These are phyloP conservation scores for Drosophila lacteicornis DNA, from an alignment of 1,140 invertebrate species.

Conservation along the genomic window DNA sequence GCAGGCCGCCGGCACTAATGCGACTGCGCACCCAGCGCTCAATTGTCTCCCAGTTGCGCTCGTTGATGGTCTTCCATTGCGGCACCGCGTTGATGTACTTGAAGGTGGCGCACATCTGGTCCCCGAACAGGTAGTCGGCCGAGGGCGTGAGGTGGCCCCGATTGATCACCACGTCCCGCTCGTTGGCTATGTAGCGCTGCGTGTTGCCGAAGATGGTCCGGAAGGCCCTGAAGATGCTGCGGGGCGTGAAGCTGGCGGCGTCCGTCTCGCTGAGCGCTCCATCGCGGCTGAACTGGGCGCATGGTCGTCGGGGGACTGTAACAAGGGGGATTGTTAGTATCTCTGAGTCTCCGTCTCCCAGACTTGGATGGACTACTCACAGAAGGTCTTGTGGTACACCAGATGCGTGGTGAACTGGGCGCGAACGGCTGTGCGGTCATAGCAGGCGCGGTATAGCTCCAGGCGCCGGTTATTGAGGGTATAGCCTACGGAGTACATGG, in stretches of 20 bases:
- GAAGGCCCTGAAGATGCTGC: conserved; percentile 32
- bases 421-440: conserved; percentile 27
- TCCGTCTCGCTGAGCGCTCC: conserved; percentile 29
- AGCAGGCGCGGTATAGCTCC: conserved; percentile 53
- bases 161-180: conserved; percentile 34
- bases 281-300: conserved; percentile 23
- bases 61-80: conserved; percentile 85
- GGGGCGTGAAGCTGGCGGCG: conserved; percentile 24
- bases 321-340: neutral
- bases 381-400: conserved; percentile 48
- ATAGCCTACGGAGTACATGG: conserved; percentile 52
- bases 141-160: conserved; percentile 55
- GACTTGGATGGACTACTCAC: conserved; percentile 17
- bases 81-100: conserved; percentile 85
- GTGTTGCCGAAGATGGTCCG: conserved; percentile 28
- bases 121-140: conserved; percentile 37
- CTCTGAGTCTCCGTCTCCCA: too few species aligned
- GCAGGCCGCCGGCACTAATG: neutral
- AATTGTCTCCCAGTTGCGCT: conserved; percentile 85
- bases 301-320: conserved; percentile 26
- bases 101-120: conserved; percentile 71
- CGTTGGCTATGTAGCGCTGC: conserved; percentile 39
- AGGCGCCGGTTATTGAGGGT: conserved; percentile 18
- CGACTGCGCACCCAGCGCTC: conserved; percentile 58
- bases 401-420: conserved; percentile 27